Evolutionary conservation across 1,140 invertebrate species (phyloP).

Genomic region (Macrobrachium rosenbergii): DNA sequence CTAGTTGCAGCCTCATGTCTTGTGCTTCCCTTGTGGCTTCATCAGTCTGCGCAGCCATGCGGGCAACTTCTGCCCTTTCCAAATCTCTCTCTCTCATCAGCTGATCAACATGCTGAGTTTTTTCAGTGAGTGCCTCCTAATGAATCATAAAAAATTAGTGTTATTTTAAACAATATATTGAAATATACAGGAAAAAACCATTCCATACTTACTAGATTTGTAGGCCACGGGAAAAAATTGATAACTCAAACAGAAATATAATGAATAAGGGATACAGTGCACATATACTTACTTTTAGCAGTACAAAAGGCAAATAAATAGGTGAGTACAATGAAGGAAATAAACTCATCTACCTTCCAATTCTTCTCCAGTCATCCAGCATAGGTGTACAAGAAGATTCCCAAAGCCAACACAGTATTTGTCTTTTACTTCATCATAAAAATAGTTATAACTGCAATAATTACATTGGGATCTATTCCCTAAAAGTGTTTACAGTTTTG

Average conservation of each 20-base stretch:
- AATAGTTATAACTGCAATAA: too few species aligned
- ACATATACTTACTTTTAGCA: not conserved
- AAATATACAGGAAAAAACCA: not conserved
- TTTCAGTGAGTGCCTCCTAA: conserved; percentile 91
- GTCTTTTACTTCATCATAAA: too few species aligned
- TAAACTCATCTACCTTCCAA: too few species aligned
- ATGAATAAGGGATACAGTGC: not conserved
- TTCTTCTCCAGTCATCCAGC: too few species aligned
- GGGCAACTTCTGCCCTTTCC: conserved; percentile 85
- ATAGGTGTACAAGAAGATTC: too few species aligned
- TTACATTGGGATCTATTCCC: too few species aligned
- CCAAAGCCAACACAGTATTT: too few species aligned
- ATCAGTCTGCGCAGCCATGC: conserved; percentile 80
- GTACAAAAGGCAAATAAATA: not conserved
- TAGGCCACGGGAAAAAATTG: not conserved
- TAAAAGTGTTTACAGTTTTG: too few species aligned
- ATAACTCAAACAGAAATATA: not conserved
- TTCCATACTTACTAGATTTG: not conserved
- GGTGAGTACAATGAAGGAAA: too few species aligned
- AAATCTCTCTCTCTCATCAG: conserved; percentile 82
- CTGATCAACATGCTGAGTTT: conserved; percentile 92
- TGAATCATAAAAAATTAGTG: too few species aligned
- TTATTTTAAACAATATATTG: not conserved
- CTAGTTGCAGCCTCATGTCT: conserved; percentile 71
- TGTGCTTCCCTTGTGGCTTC: conserved; percentile 71